Conservation (phyloP, 2,113 vertebrate species). For the Mesocricetus auratus region DNA sequence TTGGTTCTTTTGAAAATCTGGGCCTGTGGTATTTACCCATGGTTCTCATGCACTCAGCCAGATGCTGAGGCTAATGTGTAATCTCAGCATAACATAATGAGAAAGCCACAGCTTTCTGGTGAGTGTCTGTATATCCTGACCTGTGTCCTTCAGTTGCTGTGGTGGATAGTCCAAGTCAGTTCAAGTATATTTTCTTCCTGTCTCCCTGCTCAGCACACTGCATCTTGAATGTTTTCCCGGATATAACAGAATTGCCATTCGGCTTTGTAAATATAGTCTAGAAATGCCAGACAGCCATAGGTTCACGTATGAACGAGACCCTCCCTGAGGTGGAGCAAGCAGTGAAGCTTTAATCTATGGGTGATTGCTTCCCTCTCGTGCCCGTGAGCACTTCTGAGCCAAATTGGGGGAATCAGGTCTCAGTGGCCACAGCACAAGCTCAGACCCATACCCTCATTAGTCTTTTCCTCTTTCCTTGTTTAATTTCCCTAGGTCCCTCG, state of each 20-base stretch:
- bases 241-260: neutral
- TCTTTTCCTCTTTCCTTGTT: neutral
- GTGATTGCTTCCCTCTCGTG: neutral
- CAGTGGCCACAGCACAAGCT: neutral
- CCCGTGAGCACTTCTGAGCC: neutral
- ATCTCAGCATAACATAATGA: neutral
- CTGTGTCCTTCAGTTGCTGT: neutral
- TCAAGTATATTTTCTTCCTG: neutral
- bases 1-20: neutral
- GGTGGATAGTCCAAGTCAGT: neutral
- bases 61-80: neutral
- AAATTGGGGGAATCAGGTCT: neutral
- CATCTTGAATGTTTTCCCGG: neutral
- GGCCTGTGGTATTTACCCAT: neutral
- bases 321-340: too few species aligned
- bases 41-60: neutral
- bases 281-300: neutral
- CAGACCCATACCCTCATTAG: neutral
- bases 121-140: fast-evolving
- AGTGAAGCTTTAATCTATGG: fast-evolving
- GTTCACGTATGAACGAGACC: neutral
- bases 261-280: neutral
- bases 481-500: neutral
- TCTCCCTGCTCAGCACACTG: neutral
- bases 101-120: neutral